These are phyloP conservation scores for Hylomyscus alleni DNA, from an alignment of 2,797 vertebrate species.

Conservation along the genomic window DNA sequence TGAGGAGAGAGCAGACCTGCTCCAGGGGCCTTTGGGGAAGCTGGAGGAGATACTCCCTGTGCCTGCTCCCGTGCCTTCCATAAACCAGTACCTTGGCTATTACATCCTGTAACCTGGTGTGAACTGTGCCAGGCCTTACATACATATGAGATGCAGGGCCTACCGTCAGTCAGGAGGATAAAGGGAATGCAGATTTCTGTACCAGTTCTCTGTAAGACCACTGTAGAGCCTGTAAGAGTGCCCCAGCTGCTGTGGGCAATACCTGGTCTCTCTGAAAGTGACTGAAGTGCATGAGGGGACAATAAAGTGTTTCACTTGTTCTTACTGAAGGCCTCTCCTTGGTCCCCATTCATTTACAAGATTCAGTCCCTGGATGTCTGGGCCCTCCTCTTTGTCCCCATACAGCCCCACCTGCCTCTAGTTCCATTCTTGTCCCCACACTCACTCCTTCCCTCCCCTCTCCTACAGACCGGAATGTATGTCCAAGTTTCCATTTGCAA, in stretches of 20 bases:
- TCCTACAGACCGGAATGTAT: neutral
- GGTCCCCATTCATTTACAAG: neutral
- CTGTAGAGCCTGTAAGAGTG: neutral
- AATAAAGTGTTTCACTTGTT: neutral
- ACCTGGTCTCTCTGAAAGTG: neutral
- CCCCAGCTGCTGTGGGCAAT: neutral
- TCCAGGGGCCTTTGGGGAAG: neutral
- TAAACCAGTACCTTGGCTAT: neutral
- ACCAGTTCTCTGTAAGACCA: neutral
- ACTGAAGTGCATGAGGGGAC: neutral
- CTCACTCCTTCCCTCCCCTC: neutral
- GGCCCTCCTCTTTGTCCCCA: neutral
- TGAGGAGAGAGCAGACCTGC: neutral
- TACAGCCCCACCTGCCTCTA: neutral
- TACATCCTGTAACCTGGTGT: neutral
- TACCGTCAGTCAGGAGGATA: neutral
- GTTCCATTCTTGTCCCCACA: neutral
- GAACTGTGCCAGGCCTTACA: neutral
- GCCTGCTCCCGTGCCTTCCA: neutral
- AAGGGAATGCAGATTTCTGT: neutral
- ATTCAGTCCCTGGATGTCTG: neutral
- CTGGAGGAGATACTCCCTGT: neutral
- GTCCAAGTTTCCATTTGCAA: conserved; percentile 8
- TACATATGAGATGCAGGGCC: neutral
- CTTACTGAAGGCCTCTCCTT: conserved; percentile 39